Evolutionary conservation across 2,113 vertebrate genomes (phyloP), one percentile per base, ranked within the genome.

Genomic region (Dicrurus megarhynchus): DNA sequence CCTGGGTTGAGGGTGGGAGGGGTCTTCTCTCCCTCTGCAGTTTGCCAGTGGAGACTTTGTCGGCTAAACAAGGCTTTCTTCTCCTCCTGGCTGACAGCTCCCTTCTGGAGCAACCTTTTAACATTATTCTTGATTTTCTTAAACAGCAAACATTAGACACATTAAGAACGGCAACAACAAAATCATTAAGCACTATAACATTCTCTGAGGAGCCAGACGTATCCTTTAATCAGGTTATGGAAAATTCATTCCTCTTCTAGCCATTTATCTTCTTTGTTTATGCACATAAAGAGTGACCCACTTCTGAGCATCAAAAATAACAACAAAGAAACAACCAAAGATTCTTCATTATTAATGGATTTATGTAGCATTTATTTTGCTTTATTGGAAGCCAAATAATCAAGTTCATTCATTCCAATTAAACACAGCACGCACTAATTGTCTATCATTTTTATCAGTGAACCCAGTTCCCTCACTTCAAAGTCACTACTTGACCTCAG

Each of bases 41-140:
- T 49, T 87, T 89, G 37, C 55, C 59, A 59, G 42, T 13, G 23
- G 65, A 93, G 69, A 77, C 59, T 77, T 73, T 77, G 70, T 78
- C 83, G 84, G 77, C 50, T 93, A 50, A 53, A 78, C 17, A 73
- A 57, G 75, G 21, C 59, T 83, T n/a, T 69, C 41, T 94, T 75
- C 65, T 90, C 70, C 75, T 89, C 35, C 74, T 71, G 44, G 76
- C 80, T 71, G 80, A 71, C 87, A 94, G 47, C 52, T 96, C 92
- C 94, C 94, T 89, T 94, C 75, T 95, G 77, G 60, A 97, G 90
- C 73, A 97, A 96, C 96, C 96, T 96, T 97, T 97, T 96, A 95
- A 97, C 97, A 98, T 98, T 97, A 96, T 97, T 97, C 97, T 97
- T 97, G 92, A 97, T 98, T 98, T 97, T 98, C 96, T 97, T 97